Evolutionary conservation across 2,113 vertebrate genomes (phyloP), one percentile per base, ranked within the genome.

Genomic region (Heterotis niloticus): DNA sequence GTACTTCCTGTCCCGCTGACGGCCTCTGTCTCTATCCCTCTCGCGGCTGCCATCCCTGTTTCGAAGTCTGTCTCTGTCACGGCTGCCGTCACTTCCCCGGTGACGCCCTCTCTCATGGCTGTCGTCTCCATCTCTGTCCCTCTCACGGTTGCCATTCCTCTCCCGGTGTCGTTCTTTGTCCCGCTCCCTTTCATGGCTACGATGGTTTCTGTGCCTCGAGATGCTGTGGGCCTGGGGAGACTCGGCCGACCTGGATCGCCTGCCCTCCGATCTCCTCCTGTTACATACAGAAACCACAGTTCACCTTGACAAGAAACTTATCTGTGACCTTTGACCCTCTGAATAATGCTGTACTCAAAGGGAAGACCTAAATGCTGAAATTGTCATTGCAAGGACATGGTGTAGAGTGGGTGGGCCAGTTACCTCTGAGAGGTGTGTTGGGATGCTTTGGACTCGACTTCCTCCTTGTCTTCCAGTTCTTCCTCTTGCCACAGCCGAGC

Each of bases 401-500:
- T 24, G 64, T n/a, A 26, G 52, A 74, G 12, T 24, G 56, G n/a
- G 1, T 24, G 5, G 10, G 44, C 3, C 0, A 26, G 26, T 62
- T 87, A 96, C 95, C 94, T 93, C 78, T 90, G 90, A 4, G 87
- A 82, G 64, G 91, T 85, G 64, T 85, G 84, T 74, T 90, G 91
- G 0, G 84, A 80, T 34, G 83, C 79, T 88, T 24, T 83, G 18
- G 17, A 28, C 80, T n/a, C 24, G 56, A 62, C 56, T 73, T 86
- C 18, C 44, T 7, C 0, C 76, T 86, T 16, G 51, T 7, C 0
- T 14, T 83, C 71, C 28, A 86, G 86, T 0, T 89, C 88, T 18
- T 96, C 95, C 11, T 96, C 94, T 56, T 91, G 93, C 96, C 97
- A 98, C 20, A 97, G 92, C 77, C 85, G 89, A 82, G 89, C 84